Percentiles rank a stretch among this genome's conserved stretches.
Conservation (phyloP, 2,113 vertebrate genomes). For the Leiothrix lutea region DNA sequence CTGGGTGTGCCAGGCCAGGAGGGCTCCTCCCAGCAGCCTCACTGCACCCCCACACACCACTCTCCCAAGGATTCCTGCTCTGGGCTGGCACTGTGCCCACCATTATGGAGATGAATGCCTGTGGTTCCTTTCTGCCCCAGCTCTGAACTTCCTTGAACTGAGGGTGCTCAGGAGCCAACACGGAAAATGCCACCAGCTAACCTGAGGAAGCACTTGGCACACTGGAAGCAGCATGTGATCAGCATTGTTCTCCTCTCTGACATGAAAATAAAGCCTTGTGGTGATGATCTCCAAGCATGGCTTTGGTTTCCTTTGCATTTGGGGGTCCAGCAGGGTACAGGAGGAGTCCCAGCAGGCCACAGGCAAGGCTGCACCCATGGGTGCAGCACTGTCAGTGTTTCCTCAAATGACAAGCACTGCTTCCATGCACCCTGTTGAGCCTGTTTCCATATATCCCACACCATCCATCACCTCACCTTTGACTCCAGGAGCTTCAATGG, state of each 20-base stretch:
- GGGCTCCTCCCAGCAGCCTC: not conserved
- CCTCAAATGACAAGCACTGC: not conserved
- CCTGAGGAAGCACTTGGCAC: not conserved
- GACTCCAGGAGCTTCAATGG: rapidly evolving
- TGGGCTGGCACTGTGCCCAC: not conserved
- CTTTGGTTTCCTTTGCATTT: not conserved
- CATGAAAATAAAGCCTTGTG: not conserved
- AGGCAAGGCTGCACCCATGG: not conserved
- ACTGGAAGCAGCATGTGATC: rapidly evolving
- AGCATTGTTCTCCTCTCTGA: not conserved
- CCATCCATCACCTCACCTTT: not conserved
- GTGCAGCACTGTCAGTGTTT: not conserved
- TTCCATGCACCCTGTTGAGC: not conserved
- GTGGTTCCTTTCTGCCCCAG: not conserved
- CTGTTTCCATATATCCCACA: not conserved
- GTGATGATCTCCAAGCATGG: rapidly evolving
- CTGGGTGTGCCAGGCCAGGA: not conserved
- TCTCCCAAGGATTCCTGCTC: rapidly evolving
- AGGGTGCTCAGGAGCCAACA: not conserved
- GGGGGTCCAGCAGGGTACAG: rapidly evolving
- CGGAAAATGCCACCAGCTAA: not conserved
- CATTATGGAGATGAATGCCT: not conserved
- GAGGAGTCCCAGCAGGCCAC: not conserved
- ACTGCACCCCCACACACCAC: rapidly evolving
- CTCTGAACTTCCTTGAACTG: not conserved